phyloP scores from a whole-genome alignment of 1,140 invertebrate species.

The Megalopta genalis region DNA sequence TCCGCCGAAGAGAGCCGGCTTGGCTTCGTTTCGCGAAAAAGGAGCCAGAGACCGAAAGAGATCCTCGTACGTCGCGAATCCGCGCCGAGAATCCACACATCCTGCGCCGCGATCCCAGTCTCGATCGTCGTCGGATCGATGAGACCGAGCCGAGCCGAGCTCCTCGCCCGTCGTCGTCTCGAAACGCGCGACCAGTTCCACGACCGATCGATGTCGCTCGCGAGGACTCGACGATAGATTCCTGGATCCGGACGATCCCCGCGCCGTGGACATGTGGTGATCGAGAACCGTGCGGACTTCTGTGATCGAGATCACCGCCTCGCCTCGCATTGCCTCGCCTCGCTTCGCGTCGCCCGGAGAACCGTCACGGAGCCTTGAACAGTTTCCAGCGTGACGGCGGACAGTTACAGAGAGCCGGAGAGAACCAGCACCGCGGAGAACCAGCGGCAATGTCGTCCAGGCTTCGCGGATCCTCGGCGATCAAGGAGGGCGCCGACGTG shows the following conservation, averaged over 20 bases:
- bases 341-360: neutral
- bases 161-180: neutral
- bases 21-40: constrained; percentile 41
- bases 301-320: neutral
- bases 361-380: constrained; percentile 12
- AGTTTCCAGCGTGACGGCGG: constrained; percentile 11
- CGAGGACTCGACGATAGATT: neutral
- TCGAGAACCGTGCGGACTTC: constrained; percentile 5
- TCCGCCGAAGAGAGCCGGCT: constrained; percentile 57
- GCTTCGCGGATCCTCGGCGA: constrained; percentile 56
- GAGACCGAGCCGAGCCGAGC: neutral
- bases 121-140: no score
- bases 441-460: constrained; percentile 69
- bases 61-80: constrained; percentile 11
- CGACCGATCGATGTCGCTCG: constrained; percentile 16
- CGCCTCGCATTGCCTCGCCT: no score
- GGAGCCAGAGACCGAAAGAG: constrained; percentile 48
- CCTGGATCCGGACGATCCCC: no score
- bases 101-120: no score
- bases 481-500: constrained; percentile 39
- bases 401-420: neutral
- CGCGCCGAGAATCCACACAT: no score
- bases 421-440: neutral
- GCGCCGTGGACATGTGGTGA: constrained; percentile 20
- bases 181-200: constrained; percentile 30